These are phyloP conservation scores for Smutsia temminckii DNA, from an alignment of 2,797 vertebrate species.

Conservation along the genomic window DNA sequence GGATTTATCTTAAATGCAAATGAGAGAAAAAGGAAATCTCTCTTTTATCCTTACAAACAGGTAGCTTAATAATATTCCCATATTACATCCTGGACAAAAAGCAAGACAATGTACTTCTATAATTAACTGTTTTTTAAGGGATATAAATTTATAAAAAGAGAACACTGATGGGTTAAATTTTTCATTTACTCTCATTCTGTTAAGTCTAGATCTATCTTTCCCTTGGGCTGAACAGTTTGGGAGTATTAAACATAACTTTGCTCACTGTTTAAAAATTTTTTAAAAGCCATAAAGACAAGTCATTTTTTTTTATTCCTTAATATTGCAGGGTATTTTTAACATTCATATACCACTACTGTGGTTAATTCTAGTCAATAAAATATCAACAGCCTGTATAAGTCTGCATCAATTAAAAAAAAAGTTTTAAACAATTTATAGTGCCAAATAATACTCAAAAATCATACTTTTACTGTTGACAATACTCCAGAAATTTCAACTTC, in stretches of 20 bases:
- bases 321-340: not conserved
- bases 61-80: not conserved
- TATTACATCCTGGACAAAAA: not conserved
- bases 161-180: not conserved
- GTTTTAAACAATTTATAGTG: not conserved
- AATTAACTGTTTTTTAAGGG: not conserved
- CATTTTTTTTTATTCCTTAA: not conserved
- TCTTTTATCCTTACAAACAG: not conserved
- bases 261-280: not conserved
- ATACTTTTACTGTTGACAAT: not conserved
- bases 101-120: not conserved
- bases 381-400: not conserved
- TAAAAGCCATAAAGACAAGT: not conserved
- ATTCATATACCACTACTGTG: not conserved
- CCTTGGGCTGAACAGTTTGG: not conserved
- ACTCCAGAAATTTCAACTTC: not conserved
- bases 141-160: not conserved
- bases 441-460: not conserved
- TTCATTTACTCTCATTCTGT: slow-evolving; percentile 15
- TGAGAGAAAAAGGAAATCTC: slow-evolving; percentile 42
- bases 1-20: slow-evolving; percentile 72
- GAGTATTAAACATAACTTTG: not conserved
- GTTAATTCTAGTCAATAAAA: not conserved
- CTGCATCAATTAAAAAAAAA: not conserved
- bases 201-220: slow-evolving; percentile 7